Evolutionary conservation across 2,797 vertebrate genomes (phyloP).

Genomic region (Mormyrus proboscirostris): DNA sequence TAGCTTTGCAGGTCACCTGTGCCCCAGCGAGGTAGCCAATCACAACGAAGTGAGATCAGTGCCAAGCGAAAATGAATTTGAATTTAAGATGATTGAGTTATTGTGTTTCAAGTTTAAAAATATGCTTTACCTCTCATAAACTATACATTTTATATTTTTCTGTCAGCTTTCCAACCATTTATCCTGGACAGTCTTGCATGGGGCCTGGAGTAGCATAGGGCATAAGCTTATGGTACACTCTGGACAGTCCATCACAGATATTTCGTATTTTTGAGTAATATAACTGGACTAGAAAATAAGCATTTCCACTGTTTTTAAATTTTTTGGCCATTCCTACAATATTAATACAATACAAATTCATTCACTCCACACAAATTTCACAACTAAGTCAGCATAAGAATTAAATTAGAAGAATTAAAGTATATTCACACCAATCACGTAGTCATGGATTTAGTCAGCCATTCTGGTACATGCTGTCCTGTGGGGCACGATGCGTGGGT

Average conservation of each 20-base stretch:
- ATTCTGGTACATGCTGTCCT: conserved; percentile 31
- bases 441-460: not conserved
- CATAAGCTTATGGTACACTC: not conserved
- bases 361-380: not conserved
- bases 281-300: not conserved
- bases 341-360: not conserved
- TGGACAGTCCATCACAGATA: not conserved
- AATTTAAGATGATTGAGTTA: not conserved
- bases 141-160: not conserved
- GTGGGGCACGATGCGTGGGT: conserved; percentile 28
- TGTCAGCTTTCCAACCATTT: not conserved
- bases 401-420: not conserved
- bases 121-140: not conserved
- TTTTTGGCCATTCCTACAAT: not conserved
- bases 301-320: not conserved
- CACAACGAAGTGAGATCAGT: not conserved
- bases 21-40: not conserved
- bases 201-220: not conserved
- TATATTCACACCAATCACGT: not conserved
- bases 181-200: not conserved
- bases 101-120: not conserved
- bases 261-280: not conserved
- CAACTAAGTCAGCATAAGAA: not conserved
- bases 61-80: not conserved
- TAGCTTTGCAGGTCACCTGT: not conserved